Conservation (phyloP, 2,888 invertebrate genomes). For the Macaria notata region DNA sequence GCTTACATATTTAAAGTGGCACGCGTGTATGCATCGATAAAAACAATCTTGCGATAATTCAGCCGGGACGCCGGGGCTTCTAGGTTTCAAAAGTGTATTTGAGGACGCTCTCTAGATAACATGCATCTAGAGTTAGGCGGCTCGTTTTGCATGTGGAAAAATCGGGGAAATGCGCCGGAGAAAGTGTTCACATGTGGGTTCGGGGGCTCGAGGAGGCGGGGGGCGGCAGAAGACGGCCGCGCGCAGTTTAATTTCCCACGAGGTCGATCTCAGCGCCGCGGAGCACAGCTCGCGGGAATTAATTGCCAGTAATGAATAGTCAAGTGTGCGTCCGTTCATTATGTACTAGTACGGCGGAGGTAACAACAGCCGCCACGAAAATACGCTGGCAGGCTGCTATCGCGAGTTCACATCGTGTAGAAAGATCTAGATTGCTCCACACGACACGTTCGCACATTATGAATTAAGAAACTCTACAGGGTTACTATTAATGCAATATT, state of each 20-base stretch:
- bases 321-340: slow-evolving; percentile 80
- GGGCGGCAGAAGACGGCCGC: slow-evolving; percentile 76
- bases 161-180: slow-evolving; percentile 66
- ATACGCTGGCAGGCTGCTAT: not conserved
- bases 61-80: not conserved
- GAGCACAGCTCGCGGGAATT: slow-evolving; percentile 80
- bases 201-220: slow-evolving; percentile 54
- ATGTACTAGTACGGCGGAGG: slow-evolving; percentile 36
- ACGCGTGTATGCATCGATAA: slow-evolving; percentile 27
- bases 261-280: slow-evolving; percentile 81
- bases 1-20: slow-evolving; percentile 57
- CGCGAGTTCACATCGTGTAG: not conserved
- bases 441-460: slow-evolving; percentile 21
- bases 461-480: slow-evolving; percentile 28
- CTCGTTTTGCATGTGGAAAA: slow-evolving; percentile 57
- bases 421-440: slow-evolving; percentile 1
- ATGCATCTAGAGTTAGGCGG: slow-evolving; percentile 32
- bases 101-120: too few species aligned
- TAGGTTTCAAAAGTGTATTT: too few species aligned
- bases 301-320: slow-evolving; percentile 82
- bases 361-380: not conserved
- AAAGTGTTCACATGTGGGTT: slow-evolving; percentile 76
- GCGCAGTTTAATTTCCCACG: slow-evolving; percentile 82
- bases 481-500: too few species aligned
- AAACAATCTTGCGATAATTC: slow-evolving; percentile 19